phyloP scores from a whole-genome alignment of 2,797 vertebrate species.

The Ataeniobius toweri region DNA sequence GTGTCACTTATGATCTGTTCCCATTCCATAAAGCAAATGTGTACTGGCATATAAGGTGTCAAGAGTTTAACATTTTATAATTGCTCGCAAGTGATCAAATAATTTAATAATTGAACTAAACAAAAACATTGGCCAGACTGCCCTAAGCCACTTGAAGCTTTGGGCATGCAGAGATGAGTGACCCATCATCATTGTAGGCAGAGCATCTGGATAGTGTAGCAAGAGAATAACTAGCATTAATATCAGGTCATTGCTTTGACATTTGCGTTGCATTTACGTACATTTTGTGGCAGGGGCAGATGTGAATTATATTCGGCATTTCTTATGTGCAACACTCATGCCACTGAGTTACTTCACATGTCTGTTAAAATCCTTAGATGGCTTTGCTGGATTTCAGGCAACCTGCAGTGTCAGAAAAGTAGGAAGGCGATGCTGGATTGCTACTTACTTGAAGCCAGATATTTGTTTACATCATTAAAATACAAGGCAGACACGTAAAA shows the following conservation, averaged over 20 bases:
- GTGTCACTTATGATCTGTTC: not conserved
- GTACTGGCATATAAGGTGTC: not conserved
- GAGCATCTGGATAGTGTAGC: not conserved
- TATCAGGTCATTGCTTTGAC: not conserved
- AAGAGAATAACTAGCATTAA: not conserved
- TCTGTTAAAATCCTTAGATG: not conserved
- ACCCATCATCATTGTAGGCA: not conserved
- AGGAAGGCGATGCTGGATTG: not conserved
- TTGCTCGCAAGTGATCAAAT: not conserved
- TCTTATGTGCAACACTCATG: not conserved
- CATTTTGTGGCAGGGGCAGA: not conserved
- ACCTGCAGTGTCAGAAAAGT: not conserved
- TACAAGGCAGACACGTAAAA: not conserved
- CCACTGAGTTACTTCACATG: not conserved
- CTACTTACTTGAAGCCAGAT: not conserved
- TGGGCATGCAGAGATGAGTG: not conserved
- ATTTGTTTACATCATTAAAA: not conserved
- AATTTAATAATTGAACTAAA: not conserved
- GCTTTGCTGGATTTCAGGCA: not conserved
- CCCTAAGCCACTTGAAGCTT: not conserved
- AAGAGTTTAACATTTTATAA: not conserved
- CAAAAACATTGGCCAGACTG: not conserved
- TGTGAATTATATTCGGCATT: not conserved
- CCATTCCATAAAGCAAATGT: not conserved
- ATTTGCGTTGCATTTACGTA: not conserved